A percentile compares a stretch with the other conserved stretches of the same genome.
These are phyloP conservation scores for Galeopterus variegatus DNA, from an alignment of 2,113 vertebrate species.

Conservation along the genomic window DNA sequence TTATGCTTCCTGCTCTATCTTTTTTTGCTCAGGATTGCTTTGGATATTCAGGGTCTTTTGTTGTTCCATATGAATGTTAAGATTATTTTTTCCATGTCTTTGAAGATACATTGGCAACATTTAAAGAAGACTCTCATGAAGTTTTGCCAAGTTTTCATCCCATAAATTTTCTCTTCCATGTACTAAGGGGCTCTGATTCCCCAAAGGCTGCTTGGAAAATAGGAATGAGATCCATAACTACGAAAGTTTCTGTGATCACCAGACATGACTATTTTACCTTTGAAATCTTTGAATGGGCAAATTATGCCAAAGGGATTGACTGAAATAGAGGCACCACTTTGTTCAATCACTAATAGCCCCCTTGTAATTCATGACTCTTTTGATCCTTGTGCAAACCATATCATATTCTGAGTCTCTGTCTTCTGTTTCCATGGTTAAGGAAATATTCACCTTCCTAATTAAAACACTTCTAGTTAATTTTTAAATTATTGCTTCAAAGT, in stretches of 20 bases:
- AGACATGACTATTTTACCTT: neutral
- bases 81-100: too few relatives aligned
- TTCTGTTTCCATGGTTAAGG: neutral
- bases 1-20: too few relatives aligned
- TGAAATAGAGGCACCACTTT: neutral
- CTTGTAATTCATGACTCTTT: neutral
- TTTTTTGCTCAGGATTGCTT: too few relatives aligned
- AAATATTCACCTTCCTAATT: neutral
- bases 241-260: neutral
- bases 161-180: neutral
- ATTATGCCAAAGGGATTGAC: conserved; percentile 3
- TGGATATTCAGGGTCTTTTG: too few relatives aligned
- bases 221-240: neutral
- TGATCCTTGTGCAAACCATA: neutral
- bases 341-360: neutral
- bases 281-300: neutral
- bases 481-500: conserved; percentile 1
- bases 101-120: too few relatives aligned
- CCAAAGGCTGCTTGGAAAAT: neutral
- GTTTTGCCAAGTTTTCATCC: neutral
- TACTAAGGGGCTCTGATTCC: neutral
- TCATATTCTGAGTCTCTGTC: neutral
- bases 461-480: neutral
- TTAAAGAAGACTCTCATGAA: neutral
- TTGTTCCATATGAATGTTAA: too few relatives aligned